Evolutionary conservation across 1,140 invertebrate genomes (phyloP), one percentile per base, ranked within the genome.

Genomic region (Megathymus violae): DNA sequence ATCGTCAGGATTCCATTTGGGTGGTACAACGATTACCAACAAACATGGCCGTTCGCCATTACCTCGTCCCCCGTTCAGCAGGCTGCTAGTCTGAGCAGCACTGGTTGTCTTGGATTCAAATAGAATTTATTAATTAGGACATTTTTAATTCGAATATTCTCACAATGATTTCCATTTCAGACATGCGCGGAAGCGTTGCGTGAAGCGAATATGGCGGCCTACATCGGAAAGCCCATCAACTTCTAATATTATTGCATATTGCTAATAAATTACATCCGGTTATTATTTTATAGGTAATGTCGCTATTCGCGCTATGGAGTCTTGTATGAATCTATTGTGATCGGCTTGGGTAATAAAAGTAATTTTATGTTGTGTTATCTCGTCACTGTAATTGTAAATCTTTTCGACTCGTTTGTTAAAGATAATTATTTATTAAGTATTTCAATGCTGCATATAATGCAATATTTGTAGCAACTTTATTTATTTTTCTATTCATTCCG

Each of bases 181-280:
- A 99, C 99, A 17, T 98, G 98, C 74, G 94, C 98, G 1, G 99
- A 99, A 93, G 99, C 99, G 0, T 93, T 99, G 52, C 94, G 98
- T 90, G 99, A 99, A 93, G 99, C 99, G 5, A 98, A 99, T 86
- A 85, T 99, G 25, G 95, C 97, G 13, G 98, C 99, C 1, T 99
- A 97, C 82, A 97, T 94, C 88, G 99, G 99, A 67, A 99, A 99
- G 93, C 94, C 99, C 15, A 99, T 99, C 88, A 99, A 99, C 91
- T 99, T 98, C 91, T 96, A 95, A 82, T 44, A 65, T 71, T 58
- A 61, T 67, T 69, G 65, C 71, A 65, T 69, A 61, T 60, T 69
- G 46, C 61, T 19, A 60, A 64, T 64, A 60, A 64, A 65, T 50
- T 51, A 6, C 46, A 62, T 17, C 36, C 13, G 40, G 60, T 66